A percentile compares a stretch with the other conserved stretches of the same genome.
These are phyloP conservation scores for Drosophila greeni DNA, from an alignment of 2,888 invertebrate species.

Conservation along the genomic window DNA sequence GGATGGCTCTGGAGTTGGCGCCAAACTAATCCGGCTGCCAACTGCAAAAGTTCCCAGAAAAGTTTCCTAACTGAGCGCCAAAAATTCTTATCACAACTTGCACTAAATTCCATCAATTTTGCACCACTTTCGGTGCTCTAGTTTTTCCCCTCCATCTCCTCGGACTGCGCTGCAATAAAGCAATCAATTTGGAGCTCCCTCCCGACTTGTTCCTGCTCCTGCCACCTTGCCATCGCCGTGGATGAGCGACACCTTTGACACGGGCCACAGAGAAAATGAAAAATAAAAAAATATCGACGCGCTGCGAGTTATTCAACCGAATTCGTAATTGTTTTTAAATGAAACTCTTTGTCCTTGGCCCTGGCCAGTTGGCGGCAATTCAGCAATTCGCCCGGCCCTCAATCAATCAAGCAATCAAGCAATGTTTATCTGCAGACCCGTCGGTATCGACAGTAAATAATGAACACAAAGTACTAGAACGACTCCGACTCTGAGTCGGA, in stretches of 20 bases:
- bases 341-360: slow-evolving; percentile 53
- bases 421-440: slow-evolving; percentile 38
- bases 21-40: slow-evolving; percentile 28
- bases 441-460: slow-evolving; percentile 59
- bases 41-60: slow-evolving; percentile 38
- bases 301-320: slow-evolving; percentile 38
- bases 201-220: background rate
- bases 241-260: slow-evolving; percentile 61
- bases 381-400: slow-evolving; percentile 31
- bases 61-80: slow-evolving; percentile 34
- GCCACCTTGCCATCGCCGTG: slow-evolving; percentile 4
- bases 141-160: slow-evolving; percentile 15
- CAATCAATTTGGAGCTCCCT: slow-evolving; percentile 57
- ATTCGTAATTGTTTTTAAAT: slow-evolving; percentile 62
- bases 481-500: slow-evolving; percentile 1
- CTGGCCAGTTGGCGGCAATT: slow-evolving; percentile 22
- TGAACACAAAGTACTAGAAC: slow-evolving; percentile 20
- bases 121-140: slow-evolving; percentile 13
- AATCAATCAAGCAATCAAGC: slow-evolving; percentile 49
- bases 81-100: slow-evolving; percentile 42
- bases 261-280: slow-evolving; percentile 31
- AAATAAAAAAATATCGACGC: slow-evolving; percentile 23
- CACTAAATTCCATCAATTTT: slow-evolving; percentile 38
- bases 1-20: slow-evolving; percentile 2
- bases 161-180: slow-evolving; percentile 57